Conservation (phyloP, 2,888 invertebrate genomes). For the Clistopyga incitator region DNA sequence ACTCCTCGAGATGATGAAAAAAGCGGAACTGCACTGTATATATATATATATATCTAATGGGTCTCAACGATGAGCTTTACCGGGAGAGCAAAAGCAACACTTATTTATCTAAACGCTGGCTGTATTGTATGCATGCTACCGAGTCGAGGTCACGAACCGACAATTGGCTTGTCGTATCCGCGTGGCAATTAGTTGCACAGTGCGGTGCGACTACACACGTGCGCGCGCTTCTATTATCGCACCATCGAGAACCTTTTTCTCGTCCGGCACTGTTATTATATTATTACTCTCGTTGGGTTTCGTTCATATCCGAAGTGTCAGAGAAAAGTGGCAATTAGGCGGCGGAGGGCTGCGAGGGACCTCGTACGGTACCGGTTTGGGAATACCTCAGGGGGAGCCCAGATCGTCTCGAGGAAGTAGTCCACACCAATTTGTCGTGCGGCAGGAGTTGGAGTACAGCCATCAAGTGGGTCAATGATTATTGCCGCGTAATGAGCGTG, state of each 20-base stretch:
- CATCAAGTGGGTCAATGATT: conserved; percentile 13
- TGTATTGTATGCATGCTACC: conserved; percentile 16
- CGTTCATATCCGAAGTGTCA: neutral
- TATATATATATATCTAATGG: neutral
- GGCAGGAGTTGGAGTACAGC: neutral
- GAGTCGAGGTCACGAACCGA: conserved; percentile 35
- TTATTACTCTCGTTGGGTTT: neutral
- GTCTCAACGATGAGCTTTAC: neutral
- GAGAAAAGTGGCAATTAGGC: conserved; percentile 19
- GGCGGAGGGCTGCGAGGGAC: neutral
- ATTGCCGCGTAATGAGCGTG: neutral
- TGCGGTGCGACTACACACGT: neutral
- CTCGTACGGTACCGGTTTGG: conserved; percentile 8
- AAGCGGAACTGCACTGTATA: neutral
- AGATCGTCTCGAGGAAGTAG: conserved; percentile 9
- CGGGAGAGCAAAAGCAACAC: neutral
- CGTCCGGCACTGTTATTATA: neutral
- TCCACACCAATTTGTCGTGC: conserved; percentile 4
- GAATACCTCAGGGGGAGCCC: neutral
- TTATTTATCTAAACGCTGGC: conserved; percentile 29
- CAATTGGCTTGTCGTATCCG: conserved; percentile 31
- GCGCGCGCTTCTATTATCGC: conserved; percentile 31
- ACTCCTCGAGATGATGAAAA: too few species aligned
- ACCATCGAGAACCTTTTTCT: conserved; percentile 4
- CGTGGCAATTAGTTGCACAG: conserved; percentile 17